Evolutionary conservation across 2,888 invertebrate species (phyloP).

Genomic region (Mylabris sibirica): DNA sequence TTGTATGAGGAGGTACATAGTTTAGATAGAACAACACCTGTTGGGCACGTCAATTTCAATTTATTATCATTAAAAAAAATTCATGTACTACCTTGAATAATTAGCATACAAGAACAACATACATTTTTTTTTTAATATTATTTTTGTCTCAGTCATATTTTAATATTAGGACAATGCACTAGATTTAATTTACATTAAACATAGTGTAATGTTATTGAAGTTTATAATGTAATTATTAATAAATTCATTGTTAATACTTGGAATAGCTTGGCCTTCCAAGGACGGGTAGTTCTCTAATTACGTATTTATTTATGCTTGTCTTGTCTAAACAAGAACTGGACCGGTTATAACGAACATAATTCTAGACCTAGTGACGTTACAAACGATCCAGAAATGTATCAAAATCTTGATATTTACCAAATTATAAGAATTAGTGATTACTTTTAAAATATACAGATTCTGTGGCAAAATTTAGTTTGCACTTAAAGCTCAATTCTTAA

Average conservation of each 20-base stretch:
- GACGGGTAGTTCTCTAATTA: conserved; percentile 26
- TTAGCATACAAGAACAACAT: conserved; percentile 34
- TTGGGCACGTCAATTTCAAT: conserved; percentile 17
- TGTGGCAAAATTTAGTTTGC: no score
- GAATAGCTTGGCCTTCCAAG: conserved; percentile 39
- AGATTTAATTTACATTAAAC: conserved; percentile 28
- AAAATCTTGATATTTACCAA: no score
- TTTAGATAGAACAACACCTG: conserved; percentile 27
- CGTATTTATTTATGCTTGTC: conserved; percentile 26
- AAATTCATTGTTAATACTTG: not conserved
- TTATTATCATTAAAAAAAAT: not conserved
- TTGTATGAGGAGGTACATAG: not conserved
- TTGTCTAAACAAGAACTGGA: not conserved
- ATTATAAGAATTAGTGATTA: no score
- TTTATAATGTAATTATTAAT: conserved; percentile 27
- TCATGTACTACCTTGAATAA: conserved; percentile 7
- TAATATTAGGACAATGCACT: conserved; percentile 27
- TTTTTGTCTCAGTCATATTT: conserved; percentile 15
- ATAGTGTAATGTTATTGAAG: conserved; percentile 21
- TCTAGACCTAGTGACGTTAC: not conserved
- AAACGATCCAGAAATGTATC: not conserved
- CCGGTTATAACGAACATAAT: not conserved
- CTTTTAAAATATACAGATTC: no score
- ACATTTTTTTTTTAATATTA: no score
- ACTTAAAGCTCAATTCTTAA: no score